Conservation (phyloP, 2,797 vertebrate genomes). For the Melanotaenia boesemani region DNA sequence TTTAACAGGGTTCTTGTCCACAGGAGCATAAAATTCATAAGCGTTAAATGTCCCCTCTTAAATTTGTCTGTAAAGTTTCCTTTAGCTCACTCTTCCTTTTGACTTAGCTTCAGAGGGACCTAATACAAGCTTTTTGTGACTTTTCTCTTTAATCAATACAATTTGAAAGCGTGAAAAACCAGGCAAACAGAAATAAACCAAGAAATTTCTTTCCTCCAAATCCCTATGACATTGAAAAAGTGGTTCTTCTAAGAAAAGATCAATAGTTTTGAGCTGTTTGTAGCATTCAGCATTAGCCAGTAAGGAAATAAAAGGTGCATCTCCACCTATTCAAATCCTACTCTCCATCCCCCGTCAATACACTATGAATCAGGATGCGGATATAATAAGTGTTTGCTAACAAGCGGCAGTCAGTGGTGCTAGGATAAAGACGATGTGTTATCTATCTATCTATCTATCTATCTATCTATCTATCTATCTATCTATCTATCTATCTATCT, state of each 20-base stretch:
- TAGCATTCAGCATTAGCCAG: conserved; percentile 24
- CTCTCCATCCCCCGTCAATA: neutral
- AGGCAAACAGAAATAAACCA: conserved; percentile 8
- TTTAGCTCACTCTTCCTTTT: neutral
- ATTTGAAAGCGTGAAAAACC: conserved; percentile 5
- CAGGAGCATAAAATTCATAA: neutral
- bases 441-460: no score
- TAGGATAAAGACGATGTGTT: conserved; percentile 20
- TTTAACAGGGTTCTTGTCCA: conserved; percentile 2
- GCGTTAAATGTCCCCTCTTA: neutral
- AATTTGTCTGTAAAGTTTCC: neutral
- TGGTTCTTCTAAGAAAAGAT: conserved; percentile 33
- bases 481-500: no score
- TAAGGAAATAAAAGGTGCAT: conserved; percentile 24
- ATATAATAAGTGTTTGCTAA: conserved; percentile 46
- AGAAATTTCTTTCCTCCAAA: conserved; percentile 15
- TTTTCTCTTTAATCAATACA: conserved; percentile 20
- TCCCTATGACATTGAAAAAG: conserved; percentile 30
- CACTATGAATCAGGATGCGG: neutral
- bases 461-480: no score
- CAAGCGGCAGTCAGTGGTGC: conserved; percentile 14
- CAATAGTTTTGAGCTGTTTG: conserved; percentile 39
- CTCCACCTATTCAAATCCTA: conserved; percentile 14
- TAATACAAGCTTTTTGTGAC: conserved; percentile 16
- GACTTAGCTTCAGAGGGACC: neutral